Percentiles rank a stretch among this genome's conserved stretches.
These are phyloP conservation scores for western clawed frog (Xenopus tropicalis) DNA, from an alignment of 2,113 vertebrate species.

Conservation along the genomic window DNA sequence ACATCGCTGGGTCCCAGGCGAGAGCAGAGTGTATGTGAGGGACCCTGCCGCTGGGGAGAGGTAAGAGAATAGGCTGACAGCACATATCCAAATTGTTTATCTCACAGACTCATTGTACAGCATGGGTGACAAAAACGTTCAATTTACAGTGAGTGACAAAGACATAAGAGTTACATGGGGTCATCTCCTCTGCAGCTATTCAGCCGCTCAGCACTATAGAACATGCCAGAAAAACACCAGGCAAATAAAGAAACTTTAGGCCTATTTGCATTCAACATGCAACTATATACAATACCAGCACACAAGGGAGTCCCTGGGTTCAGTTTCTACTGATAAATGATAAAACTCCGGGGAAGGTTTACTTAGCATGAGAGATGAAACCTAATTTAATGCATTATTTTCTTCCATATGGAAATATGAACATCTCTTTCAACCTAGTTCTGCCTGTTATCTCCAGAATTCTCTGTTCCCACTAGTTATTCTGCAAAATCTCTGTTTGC, in stretches of 20 bases:
- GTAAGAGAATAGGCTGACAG: slow-evolving; percentile 59
- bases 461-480: too few species aligned
- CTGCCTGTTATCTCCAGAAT: too few species aligned
- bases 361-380: too few species aligned
- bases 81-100: slow-evolving; percentile 62
- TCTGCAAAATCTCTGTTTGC: too few species aligned
- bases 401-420: too few species aligned
- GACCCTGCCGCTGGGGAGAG: slow-evolving; percentile 14
- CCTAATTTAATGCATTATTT: too few species aligned
- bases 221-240: slow-evolving; percentile 19
- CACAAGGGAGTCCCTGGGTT: too few species aligned
- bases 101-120: slow-evolving; percentile 59
- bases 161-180: slow-evolving; percentile 64
- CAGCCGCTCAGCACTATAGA: slow-evolving; percentile 55
- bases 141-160: slow-evolving; percentile 67
- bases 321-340: too few species aligned
- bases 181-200: slow-evolving; percentile 60
- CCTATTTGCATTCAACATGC: neutral
- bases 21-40: slow-evolving; percentile 4
- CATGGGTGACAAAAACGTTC: slow-evolving; percentile 60
- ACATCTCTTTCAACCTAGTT: too few species aligned
- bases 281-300: neutral
- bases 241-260: neutral
- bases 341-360: too few species aligned
- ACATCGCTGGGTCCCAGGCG: slow-evolving; percentile 21